phyloP scores from a whole-genome alignment of 2,797 vertebrate species.

The Crenichthys baileyi region DNA sequence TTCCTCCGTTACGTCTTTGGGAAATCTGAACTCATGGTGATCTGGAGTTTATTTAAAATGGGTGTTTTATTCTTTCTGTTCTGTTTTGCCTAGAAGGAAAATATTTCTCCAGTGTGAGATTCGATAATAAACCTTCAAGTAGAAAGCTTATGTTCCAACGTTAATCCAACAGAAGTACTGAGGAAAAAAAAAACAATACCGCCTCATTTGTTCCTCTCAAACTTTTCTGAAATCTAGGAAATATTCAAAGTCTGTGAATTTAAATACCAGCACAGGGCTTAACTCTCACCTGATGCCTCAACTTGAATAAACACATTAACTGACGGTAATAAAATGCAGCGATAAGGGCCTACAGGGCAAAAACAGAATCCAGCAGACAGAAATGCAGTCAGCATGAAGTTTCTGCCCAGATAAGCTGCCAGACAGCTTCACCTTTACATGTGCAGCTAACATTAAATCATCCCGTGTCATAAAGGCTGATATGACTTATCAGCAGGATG shows the following conservation, averaged over 20 bases:
- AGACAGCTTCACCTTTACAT: constrained; percentile 38
- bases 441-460: constrained; percentile 40
- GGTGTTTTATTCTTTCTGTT: neutral
- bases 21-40: neutral
- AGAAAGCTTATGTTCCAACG: neutral
- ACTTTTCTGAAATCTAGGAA: neutral
- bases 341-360: constrained; percentile 1
- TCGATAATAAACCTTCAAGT: neutral
- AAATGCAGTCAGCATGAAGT: constrained; percentile 14
- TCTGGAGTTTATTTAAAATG: neutral
- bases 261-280: constrained; percentile 9
- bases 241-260: neutral
- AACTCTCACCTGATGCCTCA: constrained; percentile 10
- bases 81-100: neutral
- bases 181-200: neutral
- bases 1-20: neutral
- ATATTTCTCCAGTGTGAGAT: neutral
- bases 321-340: constrained; percentile 29
- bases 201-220: neutral
- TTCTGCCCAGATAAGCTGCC: constrained; percentile 27
- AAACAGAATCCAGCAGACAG: constrained; percentile 29
- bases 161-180: neutral
- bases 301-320: constrained; percentile 25
- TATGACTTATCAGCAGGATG: constrained; percentile 34
- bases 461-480: constrained; percentile 37